A percentile compares a stretch with the other conserved stretches of the same genome.
Evolutionary conservation across 1,140 invertebrate species (phyloP).

Genomic region (Scaptodrosophila lebanonensis): DNA sequence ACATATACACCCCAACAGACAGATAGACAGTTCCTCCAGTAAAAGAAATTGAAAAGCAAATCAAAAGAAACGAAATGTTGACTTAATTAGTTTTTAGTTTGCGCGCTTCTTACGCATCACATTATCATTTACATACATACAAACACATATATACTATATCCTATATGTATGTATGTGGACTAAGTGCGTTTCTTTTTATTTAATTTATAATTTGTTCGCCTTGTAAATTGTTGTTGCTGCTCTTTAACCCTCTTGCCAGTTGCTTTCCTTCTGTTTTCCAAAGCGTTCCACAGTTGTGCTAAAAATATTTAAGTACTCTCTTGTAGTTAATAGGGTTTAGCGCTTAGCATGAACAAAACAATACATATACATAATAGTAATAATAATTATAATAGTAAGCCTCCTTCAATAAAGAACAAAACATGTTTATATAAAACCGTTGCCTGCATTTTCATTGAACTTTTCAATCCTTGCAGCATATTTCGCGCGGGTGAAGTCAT

Average conservation of each 20-base stretch:
- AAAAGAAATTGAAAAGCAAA: conserved; percentile 2
- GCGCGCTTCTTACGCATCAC: background rate
- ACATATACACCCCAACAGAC: background rate
- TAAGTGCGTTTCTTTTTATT: background rate
- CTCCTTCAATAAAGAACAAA: no score
- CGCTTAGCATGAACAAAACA: conserved; percentile 51
- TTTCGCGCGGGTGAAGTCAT: conserved; percentile 55
- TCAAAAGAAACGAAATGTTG: conserved; percentile 23
- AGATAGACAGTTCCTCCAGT: background rate
- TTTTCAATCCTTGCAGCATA: conserved; percentile 33
- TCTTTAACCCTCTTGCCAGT: conserved; percentile 21
- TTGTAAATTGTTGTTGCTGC: conserved; percentile 19
- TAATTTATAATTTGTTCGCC: background rate
- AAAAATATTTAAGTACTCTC: conserved; percentile 40
- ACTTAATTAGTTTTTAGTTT: conserved; percentile 43
- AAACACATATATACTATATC: background rate
- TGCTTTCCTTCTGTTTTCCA: conserved; percentile 19
- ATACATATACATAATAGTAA: conserved; percentile 23
- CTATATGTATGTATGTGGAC: no score
- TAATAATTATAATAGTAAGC: no score
- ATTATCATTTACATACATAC: conserved; percentile 22
- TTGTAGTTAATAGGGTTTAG: conserved; percentile 40
- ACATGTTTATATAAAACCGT: background rate
- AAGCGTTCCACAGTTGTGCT: conserved; percentile 44
- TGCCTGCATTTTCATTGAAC: conserved; percentile 6